These are phyloP conservation scores for Carcina quercana DNA, from an alignment of 2,888 invertebrate genomes.

Conservation along the genomic window DNA sequence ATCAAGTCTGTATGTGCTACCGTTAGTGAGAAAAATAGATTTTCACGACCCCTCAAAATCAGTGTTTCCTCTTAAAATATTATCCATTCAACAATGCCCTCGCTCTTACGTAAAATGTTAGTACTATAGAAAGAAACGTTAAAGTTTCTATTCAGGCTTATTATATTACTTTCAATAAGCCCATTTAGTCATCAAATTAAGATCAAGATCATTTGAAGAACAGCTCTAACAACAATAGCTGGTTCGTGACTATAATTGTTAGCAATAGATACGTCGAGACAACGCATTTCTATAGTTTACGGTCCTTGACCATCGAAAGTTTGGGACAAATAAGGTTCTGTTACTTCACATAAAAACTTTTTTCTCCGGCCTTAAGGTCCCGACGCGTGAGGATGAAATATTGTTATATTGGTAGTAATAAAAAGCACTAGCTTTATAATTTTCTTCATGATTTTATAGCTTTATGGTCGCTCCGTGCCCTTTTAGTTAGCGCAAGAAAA, in stretches of 20 bases:
- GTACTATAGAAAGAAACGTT: too few relatives aligned
- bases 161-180: too few relatives aligned
- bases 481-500: constrained; percentile 41
- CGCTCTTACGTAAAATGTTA: too few relatives aligned
- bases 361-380: constrained; percentile 22
- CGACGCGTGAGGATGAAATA: constrained; percentile 59
- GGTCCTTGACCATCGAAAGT: constrained; percentile 61
- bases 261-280: constrained; percentile 44
- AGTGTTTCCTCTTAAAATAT: too few relatives aligned
- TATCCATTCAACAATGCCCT: too few relatives aligned
- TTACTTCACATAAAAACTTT: constrained; percentile 31
- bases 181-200: constrained; percentile 28
- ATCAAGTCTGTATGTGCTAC: too few relatives aligned
- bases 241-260: constrained; percentile 54
- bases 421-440: constrained; percentile 49
- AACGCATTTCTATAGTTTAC: constrained; percentile 46
- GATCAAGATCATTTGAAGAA: constrained; percentile 53
- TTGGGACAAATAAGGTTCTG: constrained; percentile 42
- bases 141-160: too few relatives aligned
- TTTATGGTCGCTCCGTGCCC: constrained; percentile 53
- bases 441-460: constrained; percentile 58
- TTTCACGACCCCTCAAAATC: too few relatives aligned
- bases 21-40: too few relatives aligned
- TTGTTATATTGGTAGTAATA: constrained; percentile 61
- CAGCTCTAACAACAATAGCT: constrained; percentile 39